Conservation (phyloP, 2,888 invertebrate genomes). For the Zygothrica quintamaculata region DNA sequence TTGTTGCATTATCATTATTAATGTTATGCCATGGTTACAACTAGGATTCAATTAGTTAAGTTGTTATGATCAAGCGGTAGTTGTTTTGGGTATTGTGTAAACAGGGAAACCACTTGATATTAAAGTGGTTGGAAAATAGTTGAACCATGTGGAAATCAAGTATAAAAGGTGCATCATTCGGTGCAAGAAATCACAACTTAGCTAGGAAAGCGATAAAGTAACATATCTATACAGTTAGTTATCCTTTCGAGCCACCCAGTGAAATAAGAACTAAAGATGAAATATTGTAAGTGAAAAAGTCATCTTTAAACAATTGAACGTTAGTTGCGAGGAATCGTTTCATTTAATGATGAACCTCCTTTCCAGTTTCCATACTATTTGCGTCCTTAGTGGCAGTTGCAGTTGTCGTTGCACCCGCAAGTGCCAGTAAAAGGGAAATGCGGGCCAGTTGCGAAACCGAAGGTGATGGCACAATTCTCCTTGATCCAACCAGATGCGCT, state of each 20-base stretch:
- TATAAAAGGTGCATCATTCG: constrained; percentile 55
- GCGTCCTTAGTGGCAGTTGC: constrained; percentile 41
- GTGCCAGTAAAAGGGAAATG: constrained; percentile 15
- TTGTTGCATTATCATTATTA: constrained; percentile 19
- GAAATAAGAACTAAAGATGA: constrained; percentile 49
- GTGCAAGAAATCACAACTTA: constrained; percentile 7
- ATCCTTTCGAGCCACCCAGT: constrained; percentile 40
- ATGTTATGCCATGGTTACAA: constrained; percentile 21
- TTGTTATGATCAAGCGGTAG: constrained; percentile 3
- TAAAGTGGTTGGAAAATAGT: not conserved
- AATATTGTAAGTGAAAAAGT: constrained; percentile 54
- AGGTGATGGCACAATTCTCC: constrained; percentile 27
- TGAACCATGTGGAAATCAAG: not conserved
- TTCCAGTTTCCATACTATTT: constrained; percentile 45
- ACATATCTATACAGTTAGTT: constrained; percentile 44
- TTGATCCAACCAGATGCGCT: constrained; percentile 39
- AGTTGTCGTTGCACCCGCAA: constrained; percentile 15
- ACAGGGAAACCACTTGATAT: constrained; percentile 27
- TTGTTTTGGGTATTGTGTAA: not conserved
- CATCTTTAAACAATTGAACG: not conserved
- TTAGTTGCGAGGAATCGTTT: no score
- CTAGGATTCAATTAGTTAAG: constrained; percentile 33
- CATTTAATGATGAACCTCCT: constrained; percentile 14
- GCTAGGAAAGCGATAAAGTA: constrained; percentile 54
- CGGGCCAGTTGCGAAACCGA: constrained; percentile 36